A percentile compares a stretch with the other conserved stretches of the same genome.
These are phyloP conservation scores for Boulengeromyrus knoepffleri DNA, from an alignment of 2,113 vertebrate species.

Conservation along the genomic window DNA sequence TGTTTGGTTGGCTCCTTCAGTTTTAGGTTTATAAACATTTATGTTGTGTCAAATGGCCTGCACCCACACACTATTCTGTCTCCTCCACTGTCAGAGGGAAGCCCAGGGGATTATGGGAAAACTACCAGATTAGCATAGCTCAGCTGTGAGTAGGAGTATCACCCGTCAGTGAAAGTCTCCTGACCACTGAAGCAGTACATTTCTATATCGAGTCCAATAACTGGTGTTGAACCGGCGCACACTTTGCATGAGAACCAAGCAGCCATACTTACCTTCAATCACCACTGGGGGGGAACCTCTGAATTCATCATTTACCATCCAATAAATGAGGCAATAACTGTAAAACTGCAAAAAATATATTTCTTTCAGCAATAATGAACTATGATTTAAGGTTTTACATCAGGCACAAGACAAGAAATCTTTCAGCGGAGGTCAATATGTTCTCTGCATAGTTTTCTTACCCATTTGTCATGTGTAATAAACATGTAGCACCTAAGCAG, in stretches of 20 bases:
- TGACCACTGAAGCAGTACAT: not conserved
- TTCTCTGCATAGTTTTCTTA: not conserved
- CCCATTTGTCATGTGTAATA: not conserved
- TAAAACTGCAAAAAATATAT: not conserved
- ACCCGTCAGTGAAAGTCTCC: not conserved
- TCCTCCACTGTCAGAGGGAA: not conserved
- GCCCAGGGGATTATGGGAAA: not conserved
- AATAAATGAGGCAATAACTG: not conserved
- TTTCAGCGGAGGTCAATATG: not conserved
- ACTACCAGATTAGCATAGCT: not conserved
- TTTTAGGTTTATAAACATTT: not conserved
- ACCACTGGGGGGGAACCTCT: not conserved
- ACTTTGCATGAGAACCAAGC: not conserved
- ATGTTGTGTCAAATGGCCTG: not conserved
- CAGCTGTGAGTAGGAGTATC: not conserved
- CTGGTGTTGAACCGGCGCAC: not conserved
- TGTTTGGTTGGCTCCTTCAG: not conserved
- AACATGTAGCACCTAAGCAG: not conserved
- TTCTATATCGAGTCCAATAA: not conserved
- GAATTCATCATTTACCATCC: not conserved
- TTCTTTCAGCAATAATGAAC: not conserved
- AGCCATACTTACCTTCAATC: not conserved
- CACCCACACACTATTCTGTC: not conserved
- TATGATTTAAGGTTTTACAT: not conserved
- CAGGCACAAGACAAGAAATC: not conserved